Evolutionary conservation across 2,797 vertebrate species (phyloP).

Genomic region (Erethizon dorsatum): DNA sequence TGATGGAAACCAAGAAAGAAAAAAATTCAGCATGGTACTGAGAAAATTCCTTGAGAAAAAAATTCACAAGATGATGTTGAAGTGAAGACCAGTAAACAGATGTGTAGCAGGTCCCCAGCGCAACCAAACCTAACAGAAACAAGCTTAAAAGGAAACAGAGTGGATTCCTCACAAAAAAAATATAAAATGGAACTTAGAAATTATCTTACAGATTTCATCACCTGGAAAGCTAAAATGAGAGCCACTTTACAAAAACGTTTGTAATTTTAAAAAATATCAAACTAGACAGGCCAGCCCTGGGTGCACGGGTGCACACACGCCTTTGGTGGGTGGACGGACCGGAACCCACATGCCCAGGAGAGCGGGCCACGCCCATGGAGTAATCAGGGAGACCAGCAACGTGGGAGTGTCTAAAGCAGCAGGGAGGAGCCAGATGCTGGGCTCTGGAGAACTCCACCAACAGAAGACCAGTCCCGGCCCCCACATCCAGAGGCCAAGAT

Average conservation of each 20-base stretch:
- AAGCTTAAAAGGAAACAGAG: not conserved
- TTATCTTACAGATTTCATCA: constrained; percentile 47
- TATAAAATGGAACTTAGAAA: not conserved
- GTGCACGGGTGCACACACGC: no score
- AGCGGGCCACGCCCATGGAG: no score
- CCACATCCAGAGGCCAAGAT: no score
- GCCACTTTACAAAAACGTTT: constrained; percentile 13
- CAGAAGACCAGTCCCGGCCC: no score
- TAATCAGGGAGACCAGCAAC: no score
- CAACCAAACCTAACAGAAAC: not conserved
- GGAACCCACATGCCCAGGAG: no score
- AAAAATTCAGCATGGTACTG: not conserved
- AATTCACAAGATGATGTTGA: not conserved
- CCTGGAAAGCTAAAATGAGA: constrained; percentile 1
- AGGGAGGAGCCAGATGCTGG: no score
- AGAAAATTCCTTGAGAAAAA: not conserved
- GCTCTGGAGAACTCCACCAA: no score
- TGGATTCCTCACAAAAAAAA: constrained; percentile 4
- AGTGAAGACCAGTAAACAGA: constrained; percentile 16
- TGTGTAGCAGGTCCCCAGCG: not conserved
- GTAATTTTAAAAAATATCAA: constrained; percentile 30
- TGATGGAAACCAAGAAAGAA: constrained; percentile 13
- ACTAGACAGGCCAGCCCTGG: no score
- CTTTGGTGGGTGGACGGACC: no score
- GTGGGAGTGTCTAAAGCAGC: no score